phyloP scores from a whole-genome alignment of 2,888 invertebrate species.

The Yponomeuta evonymella region DNA sequence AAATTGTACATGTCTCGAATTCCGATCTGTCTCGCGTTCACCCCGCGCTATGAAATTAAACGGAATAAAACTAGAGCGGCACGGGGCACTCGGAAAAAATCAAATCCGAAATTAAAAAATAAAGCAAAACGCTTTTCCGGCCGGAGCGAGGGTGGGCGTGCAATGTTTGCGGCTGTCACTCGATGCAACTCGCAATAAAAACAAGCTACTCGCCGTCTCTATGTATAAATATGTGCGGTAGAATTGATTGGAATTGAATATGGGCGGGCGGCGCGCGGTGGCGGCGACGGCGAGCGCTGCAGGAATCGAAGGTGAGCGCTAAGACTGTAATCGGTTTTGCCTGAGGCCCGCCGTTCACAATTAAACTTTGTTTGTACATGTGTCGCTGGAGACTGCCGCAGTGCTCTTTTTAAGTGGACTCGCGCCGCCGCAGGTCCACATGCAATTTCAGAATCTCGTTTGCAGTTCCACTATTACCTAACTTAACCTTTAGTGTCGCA shows the following conservation, averaged over 20 bases:
- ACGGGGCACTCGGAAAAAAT: conserved; percentile 70
- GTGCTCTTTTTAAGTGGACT: conserved; percentile 73
- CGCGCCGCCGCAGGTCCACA: conserved; percentile 46
- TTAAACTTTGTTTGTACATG: conserved; percentile 76
- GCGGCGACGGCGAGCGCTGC: conserved; percentile 37
- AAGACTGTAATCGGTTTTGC: conserved; percentile 76
- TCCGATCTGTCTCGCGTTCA: conserved; percentile 75
- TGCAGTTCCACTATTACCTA: conserved; percentile 11
- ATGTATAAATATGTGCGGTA: conserved; percentile 70
- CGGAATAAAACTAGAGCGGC: conserved; percentile 72
- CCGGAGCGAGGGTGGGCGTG: conserved; percentile 61
- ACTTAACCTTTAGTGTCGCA: conserved; percentile 18
- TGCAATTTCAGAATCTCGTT: conserved; percentile 64
- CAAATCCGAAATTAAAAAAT: conserved; percentile 73
- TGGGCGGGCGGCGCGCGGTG: conserved; percentile 48
- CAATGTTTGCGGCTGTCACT: conserved; percentile 74
- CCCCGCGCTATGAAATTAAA: conserved; percentile 76
- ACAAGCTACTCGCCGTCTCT: conserved; percentile 58
- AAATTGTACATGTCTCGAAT: conserved; percentile 77
- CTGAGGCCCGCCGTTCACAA: conserved; percentile 62
- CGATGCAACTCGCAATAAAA: conserved; percentile 74
- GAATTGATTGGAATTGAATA: conserved; percentile 76
- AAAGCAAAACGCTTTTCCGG: conserved; percentile 69
- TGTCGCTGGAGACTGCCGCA: conserved; percentile 74
- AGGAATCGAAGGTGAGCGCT: conserved; percentile 73